Evolutionary conservation across 2,888 invertebrate genomes (phyloP).

Genomic region (Noctua janthina): DNA sequence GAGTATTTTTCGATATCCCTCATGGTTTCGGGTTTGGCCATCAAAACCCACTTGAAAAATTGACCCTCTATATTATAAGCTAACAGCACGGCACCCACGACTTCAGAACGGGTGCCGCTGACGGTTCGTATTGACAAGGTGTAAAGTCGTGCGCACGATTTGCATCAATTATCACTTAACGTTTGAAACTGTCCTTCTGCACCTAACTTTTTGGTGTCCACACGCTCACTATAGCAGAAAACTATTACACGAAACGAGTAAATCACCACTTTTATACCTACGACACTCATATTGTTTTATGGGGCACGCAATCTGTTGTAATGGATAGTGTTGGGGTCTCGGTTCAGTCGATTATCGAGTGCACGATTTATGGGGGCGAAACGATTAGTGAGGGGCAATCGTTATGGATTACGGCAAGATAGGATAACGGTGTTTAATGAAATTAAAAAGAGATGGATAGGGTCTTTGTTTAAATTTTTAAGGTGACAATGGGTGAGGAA

Average conservation of each 20-base stretch:
- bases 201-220: background rate
- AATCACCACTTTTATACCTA: conserved; percentile 68
- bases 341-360: conserved; percentile 59
- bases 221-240: conserved; percentile 44
- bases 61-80: too few relatives aligned
- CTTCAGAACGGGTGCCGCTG: background rate
- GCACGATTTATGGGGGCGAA: conserved; percentile 54
- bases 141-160: background rate
- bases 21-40: too few relatives aligned
- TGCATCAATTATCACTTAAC: background rate
- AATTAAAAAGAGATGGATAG: conserved; percentile 20
- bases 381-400: conserved; percentile 59
- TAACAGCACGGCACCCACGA: background rate
- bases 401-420: conserved; percentile 49
- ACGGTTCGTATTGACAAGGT: background rate
- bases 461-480: conserved; percentile 3
- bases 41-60: too few relatives aligned
- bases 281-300: conserved; percentile 74
- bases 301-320: conserved; percentile 70
- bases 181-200: conserved; percentile 12
- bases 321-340: conserved; percentile 64
- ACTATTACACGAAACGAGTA: conserved; percentile 59
- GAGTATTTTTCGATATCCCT: too few relatives aligned
- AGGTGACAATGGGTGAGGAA: background rate
- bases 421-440: conserved; percentile 37